These are phyloP conservation scores for Pollachius pollachius DNA, from an alignment of 2,113 vertebrate genomes.

Conservation along the genomic window DNA sequence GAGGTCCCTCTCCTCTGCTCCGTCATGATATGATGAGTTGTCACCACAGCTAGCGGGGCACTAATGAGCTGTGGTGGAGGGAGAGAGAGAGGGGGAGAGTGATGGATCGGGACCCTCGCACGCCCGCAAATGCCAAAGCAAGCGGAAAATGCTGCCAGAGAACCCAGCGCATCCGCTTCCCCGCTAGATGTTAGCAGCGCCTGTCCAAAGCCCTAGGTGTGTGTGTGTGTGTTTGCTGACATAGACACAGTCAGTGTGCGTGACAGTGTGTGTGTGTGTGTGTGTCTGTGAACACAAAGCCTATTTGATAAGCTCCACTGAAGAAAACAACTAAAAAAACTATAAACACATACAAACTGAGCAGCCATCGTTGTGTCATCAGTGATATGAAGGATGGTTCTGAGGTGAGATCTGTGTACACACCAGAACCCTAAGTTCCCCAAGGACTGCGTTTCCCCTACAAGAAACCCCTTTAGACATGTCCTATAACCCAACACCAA, in stretches of 20 bases:
- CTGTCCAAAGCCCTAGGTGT: slow-evolving; percentile 46
- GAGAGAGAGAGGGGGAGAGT: slow-evolving; percentile 53
- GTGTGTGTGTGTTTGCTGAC: slow-evolving; percentile 10
- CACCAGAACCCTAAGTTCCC: too few species aligned
- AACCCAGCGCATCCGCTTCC: slow-evolving; percentile 48
- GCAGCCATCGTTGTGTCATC: too few species aligned
- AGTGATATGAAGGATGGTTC: too few species aligned
- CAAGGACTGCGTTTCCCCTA: too few species aligned
- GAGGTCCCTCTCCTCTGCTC: slow-evolving; percentile 46
- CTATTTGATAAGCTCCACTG: too few species aligned
- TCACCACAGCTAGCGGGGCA: slow-evolving; percentile 70
- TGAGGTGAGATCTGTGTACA: too few species aligned
- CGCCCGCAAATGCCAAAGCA: slow-evolving; percentile 73
- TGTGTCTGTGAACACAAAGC: too few species aligned
- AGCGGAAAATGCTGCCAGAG: slow-evolving; percentile 69
- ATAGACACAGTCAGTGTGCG: slow-evolving; percentile 27
- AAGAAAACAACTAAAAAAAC: too few species aligned
- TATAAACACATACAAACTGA: too few species aligned
- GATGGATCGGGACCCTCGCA: slow-evolving; percentile 72
- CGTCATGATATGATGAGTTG: slow-evolving; percentile 80
- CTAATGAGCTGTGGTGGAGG: slow-evolving; percentile 77
- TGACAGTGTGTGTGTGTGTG: slow-evolving; percentile 22
- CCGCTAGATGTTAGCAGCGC: slow-evolving; percentile 57
- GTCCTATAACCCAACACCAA: too few species aligned
- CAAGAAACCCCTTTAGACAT: too few species aligned